Base-by-base conservation (phyloP, 2,113 vertebrate species). In the Camelus dromedarius region DNA sequence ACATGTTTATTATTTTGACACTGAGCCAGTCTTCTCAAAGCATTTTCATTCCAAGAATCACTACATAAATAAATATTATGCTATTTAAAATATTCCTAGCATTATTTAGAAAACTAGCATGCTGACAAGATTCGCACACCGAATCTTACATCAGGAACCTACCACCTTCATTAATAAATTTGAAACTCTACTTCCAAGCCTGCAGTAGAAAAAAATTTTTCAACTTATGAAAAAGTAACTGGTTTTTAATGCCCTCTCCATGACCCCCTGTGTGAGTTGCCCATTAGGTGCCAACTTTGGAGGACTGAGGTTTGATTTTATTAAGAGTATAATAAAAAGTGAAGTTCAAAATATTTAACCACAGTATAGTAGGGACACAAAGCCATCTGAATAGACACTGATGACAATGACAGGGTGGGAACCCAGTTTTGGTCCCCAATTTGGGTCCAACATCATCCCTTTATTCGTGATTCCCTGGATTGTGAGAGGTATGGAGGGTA, bases 1-100 rank as follows among this genome's bases (percentile, higher is more conserved):
- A 77, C 70, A 89, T 91, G 42, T 95, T 96, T 96, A 87, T 87
- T 92, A 93, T 92, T 96, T 97, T 96, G 66, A 97, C 42, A 88
- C 86, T 89, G 19, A 90, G 66, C 46, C 85, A 93, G 52, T 84
- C 93, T 93, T 70, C 67, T 88, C 90, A 92, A 84, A 96, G 32
- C 66, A 85, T 82, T 92, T 96, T 92, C 50, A 92, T 60, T 96
- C 72, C 24, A 92, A 87, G 73, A 15, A 87, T 42, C 10, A 79
- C 60, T 86, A 67, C 87, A 32, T 58, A 95, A 92, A 80, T 42
- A 93, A 93, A 95, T 97, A 96, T 48, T 81, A 95, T 76, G 11
- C 52, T 32, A 87, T 46, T 93, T 83, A 91, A 95, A 96, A 72
- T 66, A 81, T 42, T 83, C 50, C 86, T 94, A 77, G 9, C 14